These are phyloP conservation scores for Phrynosoma platyrhinos DNA, from an alignment of 2,113 vertebrate species.

Conservation along the genomic window DNA sequence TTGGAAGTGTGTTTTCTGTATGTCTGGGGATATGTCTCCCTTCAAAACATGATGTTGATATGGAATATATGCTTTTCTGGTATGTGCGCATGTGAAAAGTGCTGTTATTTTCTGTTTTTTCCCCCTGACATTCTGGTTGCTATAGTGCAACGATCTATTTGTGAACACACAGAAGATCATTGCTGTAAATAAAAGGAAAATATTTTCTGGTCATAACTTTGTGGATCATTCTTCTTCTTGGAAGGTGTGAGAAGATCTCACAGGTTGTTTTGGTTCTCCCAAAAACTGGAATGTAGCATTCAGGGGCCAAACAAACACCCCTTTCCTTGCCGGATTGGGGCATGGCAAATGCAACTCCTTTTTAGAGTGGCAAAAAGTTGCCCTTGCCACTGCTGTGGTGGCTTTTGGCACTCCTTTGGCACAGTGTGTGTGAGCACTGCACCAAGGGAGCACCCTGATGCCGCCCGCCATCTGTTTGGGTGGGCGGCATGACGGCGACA, in stretches of 20 bases:
- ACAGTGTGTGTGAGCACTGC: too few relatives aligned
- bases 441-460: too few relatives aligned
- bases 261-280: constrained; percentile 4
- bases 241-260: constrained; percentile 48
- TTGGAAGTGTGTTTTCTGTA: not conserved
- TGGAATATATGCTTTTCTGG: not conserved
- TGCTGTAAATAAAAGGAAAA: constrained; percentile 76
- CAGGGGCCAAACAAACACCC: not conserved
- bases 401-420: too few relatives aligned
- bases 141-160: constrained; percentile 78
- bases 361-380: too few relatives aligned
- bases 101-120: constrained; percentile 66
- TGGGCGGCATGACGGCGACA: too few relatives aligned
- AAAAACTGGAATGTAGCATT: constrained; percentile 35
- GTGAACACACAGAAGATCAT: constrained; percentile 77
- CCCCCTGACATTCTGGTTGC: constrained; percentile 77
- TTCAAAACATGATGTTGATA: constrained; percentile 26
- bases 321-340: too few relatives aligned
- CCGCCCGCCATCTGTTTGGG: too few relatives aligned
- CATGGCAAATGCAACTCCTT: too few relatives aligned
- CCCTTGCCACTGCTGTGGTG: too few relatives aligned
- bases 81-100: constrained; percentile 57
- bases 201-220: constrained; percentile 79
- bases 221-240: constrained; percentile 68
- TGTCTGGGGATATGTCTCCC: constrained; percentile 7